Base-by-base conservation (phyloP, 2,113 vertebrate genomes). In the Xyliphius kryptos region DNA sequence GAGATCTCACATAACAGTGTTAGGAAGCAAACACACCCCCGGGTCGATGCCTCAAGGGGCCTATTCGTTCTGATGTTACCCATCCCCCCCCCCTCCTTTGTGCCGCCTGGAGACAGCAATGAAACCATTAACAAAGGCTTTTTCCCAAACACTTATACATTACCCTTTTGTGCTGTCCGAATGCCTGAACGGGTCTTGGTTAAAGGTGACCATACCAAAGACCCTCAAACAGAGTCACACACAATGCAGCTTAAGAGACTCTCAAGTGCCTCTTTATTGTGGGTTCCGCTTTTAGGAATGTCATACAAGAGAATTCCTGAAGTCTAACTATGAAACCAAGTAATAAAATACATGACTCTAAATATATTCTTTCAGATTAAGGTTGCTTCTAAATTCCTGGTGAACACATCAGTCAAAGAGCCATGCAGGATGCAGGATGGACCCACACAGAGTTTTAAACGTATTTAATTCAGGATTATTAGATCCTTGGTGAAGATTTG, bases 111-210 rank as follows among this genome's bases (percentile, higher is more conserved):
- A 56, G 63, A 66, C 52, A 46, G 51, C 66, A 44, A 55, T 40
- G 49, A n/a, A 47, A 55, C 47, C 55, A 37, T 14, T 36, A 49
- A 21, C 46, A 56, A 57, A 47, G 61, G 51, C 26, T 36, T 40
- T 44, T 56, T 51, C n/a, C 38, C 48, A 15, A 50, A 47, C 20
- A 38, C 52, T 63, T 43, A 6, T 7, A 26, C 36, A 44, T 12
- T 37, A 5, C n/a, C 46, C 32, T 75, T 54, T 63, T 44, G 36
- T 63, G 12, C 47, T 40, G 36, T 59, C 68, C 62, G 67, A 61
- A 64, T 77, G 75, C 74, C 61, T 47, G 32, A 41, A 40, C 48
- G 52, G 69, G 67, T 66, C 41, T 41, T 59, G 51, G 67, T 68
- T 56, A 74, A 75, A 73, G 62, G 66, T 17, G 15, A 73, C 62